Conservation (phyloP, 92 coral and sea anemone species). For the Phymanthus crucifer region DNA sequence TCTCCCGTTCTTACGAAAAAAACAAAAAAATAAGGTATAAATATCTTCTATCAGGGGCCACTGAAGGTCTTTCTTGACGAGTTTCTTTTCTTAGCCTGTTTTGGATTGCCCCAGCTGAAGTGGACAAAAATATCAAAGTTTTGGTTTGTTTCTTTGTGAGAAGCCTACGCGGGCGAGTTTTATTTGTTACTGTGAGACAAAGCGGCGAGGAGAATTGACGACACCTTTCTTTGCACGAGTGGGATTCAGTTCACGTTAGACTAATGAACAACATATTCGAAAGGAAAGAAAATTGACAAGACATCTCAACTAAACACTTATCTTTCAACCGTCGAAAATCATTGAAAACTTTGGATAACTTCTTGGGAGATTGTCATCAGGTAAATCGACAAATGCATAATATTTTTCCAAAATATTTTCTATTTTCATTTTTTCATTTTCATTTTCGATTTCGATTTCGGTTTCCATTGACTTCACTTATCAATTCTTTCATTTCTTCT, state of each 20-base stretch:
- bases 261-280: neutral
- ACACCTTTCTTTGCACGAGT: neutral
- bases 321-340: no score
- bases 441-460: no score
- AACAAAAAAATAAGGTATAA: neutral
- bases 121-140: neutral
- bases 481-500: no score
- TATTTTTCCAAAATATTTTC: no score
- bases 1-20: neutral
- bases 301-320: no score
- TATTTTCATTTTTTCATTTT: no score
- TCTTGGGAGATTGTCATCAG: no score
- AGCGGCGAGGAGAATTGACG: neutral
- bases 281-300: neutral
- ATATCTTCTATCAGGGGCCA: neutral
- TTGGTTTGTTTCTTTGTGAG: neutral
- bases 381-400: no score
- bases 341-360: no score
- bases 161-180: neutral
- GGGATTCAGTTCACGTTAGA: neutral
- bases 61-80: neutral
- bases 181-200: neutral
- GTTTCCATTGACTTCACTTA: no score
- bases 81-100: neutral
- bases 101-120: neutral